Percentiles rank a stretch among this genome's conserved stretches.
Evolutionary conservation across 1,140 invertebrate genomes (phyloP).

Genomic region (Apocrypta bakeri): DNA sequence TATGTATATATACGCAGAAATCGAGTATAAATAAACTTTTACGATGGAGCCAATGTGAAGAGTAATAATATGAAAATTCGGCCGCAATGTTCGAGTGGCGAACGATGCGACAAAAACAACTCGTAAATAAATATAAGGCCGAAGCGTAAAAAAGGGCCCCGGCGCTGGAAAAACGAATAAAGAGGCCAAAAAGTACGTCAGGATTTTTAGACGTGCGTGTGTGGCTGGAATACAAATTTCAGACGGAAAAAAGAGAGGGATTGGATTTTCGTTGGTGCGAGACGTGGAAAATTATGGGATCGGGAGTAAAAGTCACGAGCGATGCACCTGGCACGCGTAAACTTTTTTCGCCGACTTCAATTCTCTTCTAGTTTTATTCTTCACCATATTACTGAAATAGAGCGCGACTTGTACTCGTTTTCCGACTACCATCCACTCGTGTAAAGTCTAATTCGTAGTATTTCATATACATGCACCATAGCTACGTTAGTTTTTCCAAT

Average conservation of each 20-base stretch:
- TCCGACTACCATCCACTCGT: not conserved
- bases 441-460: no score
- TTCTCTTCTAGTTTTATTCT: no score
- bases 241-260: not conserved
- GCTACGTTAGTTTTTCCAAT: no score
- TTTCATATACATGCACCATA: no score
- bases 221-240: not conserved
- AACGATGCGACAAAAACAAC: slow-evolving; percentile 19
- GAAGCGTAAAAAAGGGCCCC: not conserved
- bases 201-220: not conserved
- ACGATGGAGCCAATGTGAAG: not conserved
- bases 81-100: slow-evolving; percentile 38
- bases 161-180: not conserved
- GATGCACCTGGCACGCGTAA: not conserved
- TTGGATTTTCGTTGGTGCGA: slow-evolving; percentile 16
- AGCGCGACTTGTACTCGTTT: no score
- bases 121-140: slow-evolving; percentile 5
- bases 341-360: not conserved
- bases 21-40: slow-evolving; percentile 23
- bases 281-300: not conserved
- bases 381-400: no score
- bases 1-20: not conserved
- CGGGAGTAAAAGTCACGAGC: not conserved
- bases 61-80: slow-evolving; percentile 55
- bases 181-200: not conserved